phyloP scores from a whole-genome alignment of 2,797 vertebrate genomes.

The Oophaga sylvatica region DNA sequence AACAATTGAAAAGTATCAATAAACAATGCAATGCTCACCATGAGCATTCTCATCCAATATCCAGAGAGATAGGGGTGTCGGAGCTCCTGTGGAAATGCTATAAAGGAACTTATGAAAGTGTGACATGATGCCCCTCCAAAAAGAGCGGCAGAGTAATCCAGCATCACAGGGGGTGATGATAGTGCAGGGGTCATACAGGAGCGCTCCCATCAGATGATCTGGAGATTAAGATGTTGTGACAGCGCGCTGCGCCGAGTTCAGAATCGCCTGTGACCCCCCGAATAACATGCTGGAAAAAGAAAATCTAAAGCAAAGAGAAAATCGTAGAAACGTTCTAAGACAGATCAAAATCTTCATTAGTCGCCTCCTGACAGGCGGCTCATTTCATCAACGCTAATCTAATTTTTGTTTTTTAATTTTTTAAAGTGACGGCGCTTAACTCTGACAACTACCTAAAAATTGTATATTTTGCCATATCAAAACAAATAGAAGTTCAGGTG shows the following conservation, averaged over 20 bases:
- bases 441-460: conserved; percentile 69
- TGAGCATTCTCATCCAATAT: too few relatives aligned
- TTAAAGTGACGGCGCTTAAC: conserved; percentile 68
- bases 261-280: conserved; percentile 29
- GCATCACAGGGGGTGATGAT: background rate
- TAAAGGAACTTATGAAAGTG: too few relatives aligned
- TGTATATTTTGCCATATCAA: conserved; percentile 72
- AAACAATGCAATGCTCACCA: too few relatives aligned
- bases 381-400: conserved; percentile 70
- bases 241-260: conserved; percentile 24
- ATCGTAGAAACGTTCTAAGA: conserved; percentile 56
- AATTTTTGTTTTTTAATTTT: conserved; percentile 69
- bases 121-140: too few relatives aligned
- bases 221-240: conserved; percentile 46
- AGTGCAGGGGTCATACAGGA: background rate
- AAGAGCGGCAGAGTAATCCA: background rate
- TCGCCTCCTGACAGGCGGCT: conserved; percentile 64
- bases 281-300: conserved; percentile 11
- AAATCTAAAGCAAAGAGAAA: background rate
- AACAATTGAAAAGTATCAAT: too few relatives aligned
- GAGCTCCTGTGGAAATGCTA: too few relatives aligned
- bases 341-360: conserved; percentile 65
- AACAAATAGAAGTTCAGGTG: conserved; percentile 69
- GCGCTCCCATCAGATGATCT: background rate
- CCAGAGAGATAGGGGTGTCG: too few relatives aligned